Percentiles rank a stretch among this genome's conserved stretches.
phyloP scores from a whole-genome alignment of 53 echinoderm and acorn worm species.

The Paracentrotus lividus region DNA sequence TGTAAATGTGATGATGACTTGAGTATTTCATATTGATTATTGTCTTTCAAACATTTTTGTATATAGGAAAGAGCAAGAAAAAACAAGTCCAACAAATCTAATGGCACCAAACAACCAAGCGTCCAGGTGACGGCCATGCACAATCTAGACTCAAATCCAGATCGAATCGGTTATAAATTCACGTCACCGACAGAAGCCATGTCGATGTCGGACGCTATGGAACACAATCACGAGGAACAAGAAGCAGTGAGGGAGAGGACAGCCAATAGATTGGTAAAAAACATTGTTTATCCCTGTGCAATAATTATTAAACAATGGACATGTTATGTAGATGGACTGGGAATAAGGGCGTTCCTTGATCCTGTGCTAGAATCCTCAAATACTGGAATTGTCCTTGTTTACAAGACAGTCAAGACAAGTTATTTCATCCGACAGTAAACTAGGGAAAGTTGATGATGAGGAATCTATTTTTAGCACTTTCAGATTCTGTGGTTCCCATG shows the following conservation, averaged over 20 bases:
- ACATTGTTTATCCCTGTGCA: no score
- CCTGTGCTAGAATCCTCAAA: no score
- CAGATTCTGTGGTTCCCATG: no score
- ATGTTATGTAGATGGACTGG: no score
- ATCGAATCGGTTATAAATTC: slow-evolving; percentile 72
- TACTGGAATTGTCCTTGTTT: no score
- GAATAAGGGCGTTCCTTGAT: no score
- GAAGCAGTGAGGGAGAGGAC: background rate
- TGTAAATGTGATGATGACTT: no score
- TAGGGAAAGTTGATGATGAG: no score
- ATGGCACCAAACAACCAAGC: background rate
- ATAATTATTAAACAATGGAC: no score
- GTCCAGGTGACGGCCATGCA: slow-evolving; percentile 81
- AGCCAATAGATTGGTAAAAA: background rate
- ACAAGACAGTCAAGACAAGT: no score
- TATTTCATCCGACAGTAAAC: no score
- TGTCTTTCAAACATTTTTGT: background rate
- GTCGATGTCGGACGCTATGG: slow-evolving; percentile 41
- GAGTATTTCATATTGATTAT: background rate
- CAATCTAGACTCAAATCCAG: slow-evolving; percentile 67
- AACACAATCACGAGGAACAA: background rate
- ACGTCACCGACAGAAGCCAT: slow-evolving; percentile 70
- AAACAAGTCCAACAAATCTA: background rate
- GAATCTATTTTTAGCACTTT: no score
- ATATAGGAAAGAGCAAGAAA: background rate